Conservation (phyloP, 2,113 vertebrate genomes). For the Vimba vimba region DNA sequence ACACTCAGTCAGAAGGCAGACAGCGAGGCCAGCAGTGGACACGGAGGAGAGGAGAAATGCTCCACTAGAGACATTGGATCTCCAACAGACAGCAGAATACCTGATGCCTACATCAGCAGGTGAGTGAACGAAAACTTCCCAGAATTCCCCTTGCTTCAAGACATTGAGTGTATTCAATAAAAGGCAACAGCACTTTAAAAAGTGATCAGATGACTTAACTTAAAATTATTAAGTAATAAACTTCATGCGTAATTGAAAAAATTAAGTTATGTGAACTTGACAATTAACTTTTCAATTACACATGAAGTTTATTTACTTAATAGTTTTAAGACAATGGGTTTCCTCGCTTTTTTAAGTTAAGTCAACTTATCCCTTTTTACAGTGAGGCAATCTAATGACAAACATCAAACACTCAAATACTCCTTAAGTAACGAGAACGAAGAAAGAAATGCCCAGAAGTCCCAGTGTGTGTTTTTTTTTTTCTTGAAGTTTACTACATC, state of each 20-base stretch:
- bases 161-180: neutral
- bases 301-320: no score
- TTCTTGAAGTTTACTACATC: neutral
- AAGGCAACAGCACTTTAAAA: neutral
- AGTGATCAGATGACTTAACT: no score
- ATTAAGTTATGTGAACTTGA: no score
- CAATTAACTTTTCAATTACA: no score
- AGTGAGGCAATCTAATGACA: neutral
- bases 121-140: slow-evolving; percentile 59
- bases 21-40: slow-evolving; percentile 95
- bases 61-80: slow-evolving; percentile 90
- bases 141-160: neutral
- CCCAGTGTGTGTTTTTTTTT: neutral
- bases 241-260: no score
- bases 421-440: neutral
- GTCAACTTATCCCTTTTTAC: no score
- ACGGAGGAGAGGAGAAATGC: slow-evolving; percentile 89
- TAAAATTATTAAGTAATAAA: no score
- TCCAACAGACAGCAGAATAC: slow-evolving; percentile 85
- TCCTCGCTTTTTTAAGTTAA: no score
- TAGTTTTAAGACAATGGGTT: no score
- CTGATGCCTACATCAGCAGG: slow-evolving; percentile 87
- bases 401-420: neutral
- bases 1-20: slow-evolving; percentile 96
- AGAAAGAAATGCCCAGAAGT: neutral